phyloP scores from a whole-genome alignment of 2,113 vertebrate species.

The Coregonus clupeaformis region DNA sequence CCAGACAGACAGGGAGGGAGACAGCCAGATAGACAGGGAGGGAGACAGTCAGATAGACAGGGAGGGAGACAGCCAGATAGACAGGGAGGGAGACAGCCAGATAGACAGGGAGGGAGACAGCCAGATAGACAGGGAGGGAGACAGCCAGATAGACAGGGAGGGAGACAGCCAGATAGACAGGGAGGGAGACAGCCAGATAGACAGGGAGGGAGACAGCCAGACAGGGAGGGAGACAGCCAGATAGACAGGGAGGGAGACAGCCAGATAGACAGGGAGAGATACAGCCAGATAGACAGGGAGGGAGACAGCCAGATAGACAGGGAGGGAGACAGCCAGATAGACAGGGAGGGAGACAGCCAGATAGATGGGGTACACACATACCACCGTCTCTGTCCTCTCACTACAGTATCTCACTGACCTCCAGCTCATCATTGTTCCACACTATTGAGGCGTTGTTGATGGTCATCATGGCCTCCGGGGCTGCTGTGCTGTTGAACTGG shows the following conservation, averaged over 20 bases:
- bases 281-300: not conserved
- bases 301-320: slow-evolving; percentile 50
- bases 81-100: not conserved
- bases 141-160: not conserved
- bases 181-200: slow-evolving; percentile 48
- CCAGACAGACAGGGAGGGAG: not conserved
- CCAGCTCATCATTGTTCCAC: slow-evolving; percentile 72
- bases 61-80: too few species aligned
- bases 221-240: slow-evolving; percentile 50
- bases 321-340: slow-evolving; percentile 49
- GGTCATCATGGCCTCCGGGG: slow-evolving; percentile 51
- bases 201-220: slow-evolving; percentile 47
- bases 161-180: not conserved
- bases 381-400: not conserved
- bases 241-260: not conserved
- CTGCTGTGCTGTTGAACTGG: slow-evolving; percentile 59
- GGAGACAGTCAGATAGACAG: slow-evolving; percentile 47
- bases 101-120: not conserved
- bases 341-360: not conserved
- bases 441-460: slow-evolving; percentile 71
- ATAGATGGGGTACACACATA: not conserved
- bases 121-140: not conserved
- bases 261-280: too few species aligned
- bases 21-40: slow-evolving; percentile 50
- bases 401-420: slow-evolving; percentile 62